phyloP scores from a whole-genome alignment of 2,113 vertebrate genomes.

The Muntiacus reevesi region DNA sequence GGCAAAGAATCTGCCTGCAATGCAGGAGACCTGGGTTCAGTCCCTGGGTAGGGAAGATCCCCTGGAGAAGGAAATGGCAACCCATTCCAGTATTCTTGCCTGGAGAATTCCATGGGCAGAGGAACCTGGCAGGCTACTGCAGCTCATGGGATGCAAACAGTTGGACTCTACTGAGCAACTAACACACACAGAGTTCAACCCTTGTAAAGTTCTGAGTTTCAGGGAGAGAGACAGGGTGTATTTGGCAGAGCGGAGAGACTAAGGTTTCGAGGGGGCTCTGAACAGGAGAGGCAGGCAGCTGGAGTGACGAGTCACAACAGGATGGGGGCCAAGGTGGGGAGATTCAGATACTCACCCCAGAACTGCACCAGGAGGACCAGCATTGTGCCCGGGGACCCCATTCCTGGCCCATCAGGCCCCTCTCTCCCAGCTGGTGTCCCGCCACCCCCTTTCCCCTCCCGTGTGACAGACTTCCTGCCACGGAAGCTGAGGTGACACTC shows the following conservation, averaged over 20 bases:
- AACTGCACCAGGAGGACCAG: neutral
- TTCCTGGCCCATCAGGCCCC: neutral
- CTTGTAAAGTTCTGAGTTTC: neutral
- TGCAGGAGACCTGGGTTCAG: neutral
- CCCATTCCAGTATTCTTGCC: neutral
- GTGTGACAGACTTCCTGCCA: conserved; percentile 33
- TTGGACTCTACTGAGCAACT: neutral
- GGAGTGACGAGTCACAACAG: neutral
- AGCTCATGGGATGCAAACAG: neutral
- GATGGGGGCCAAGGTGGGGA: too few relatives aligned
- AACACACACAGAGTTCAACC: neutral
- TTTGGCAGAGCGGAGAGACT: neutral
- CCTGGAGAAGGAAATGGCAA: neutral
- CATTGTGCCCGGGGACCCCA: neutral
- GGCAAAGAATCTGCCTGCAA: neutral
- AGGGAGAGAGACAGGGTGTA: neutral
- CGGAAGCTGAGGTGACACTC: neutral
- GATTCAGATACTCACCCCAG: conserved; percentile 27
- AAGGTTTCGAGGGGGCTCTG: too few relatives aligned
- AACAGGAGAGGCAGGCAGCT: too few relatives aligned
- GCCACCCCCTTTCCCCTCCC: too few relatives aligned
- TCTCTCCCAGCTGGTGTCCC: fast-evolving
- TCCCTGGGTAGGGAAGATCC: neutral
- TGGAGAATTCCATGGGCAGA: neutral
- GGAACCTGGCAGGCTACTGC: neutral